phyloP scores from a whole-genome alignment of 2,888 invertebrate species.

The Standfussiana lucernea region DNA sequence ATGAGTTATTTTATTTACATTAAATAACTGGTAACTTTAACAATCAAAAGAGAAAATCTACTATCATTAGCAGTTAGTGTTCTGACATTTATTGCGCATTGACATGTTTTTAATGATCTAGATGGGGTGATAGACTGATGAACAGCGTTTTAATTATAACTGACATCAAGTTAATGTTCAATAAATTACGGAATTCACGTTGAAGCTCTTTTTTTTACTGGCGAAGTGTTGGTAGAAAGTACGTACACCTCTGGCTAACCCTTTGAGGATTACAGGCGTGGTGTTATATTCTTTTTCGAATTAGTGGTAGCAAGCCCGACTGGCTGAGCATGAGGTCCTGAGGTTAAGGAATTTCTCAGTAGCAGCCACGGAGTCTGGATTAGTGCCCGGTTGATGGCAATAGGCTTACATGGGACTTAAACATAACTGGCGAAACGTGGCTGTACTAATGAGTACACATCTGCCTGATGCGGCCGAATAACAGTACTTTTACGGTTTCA shows the following conservation, averaged over 20 bases:
- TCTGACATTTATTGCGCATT: background rate
- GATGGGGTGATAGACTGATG: slow-evolving; percentile 25
- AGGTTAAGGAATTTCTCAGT: too few species aligned
- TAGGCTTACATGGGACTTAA: too few species aligned
- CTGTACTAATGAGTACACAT: too few species aligned
- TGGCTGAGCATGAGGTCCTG: too few species aligned
- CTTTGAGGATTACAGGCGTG: background rate
- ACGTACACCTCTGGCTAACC: background rate
- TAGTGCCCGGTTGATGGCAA: too few species aligned
- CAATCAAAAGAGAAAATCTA: background rate
- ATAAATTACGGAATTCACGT: background rate
- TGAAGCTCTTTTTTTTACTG: background rate
- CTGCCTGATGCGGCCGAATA: background rate
- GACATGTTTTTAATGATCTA: slow-evolving; percentile 39
- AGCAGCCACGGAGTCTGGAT: too few species aligned
- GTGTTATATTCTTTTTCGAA: too few species aligned
- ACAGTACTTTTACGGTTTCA: background rate
- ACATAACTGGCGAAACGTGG: too few species aligned
- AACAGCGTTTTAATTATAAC: slow-evolving; percentile 1
- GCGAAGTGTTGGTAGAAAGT: background rate
- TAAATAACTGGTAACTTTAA: background rate
- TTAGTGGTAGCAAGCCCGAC: too few species aligned
- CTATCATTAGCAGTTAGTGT: slow-evolving; percentile 29
- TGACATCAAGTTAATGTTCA: background rate
- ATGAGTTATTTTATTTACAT: slow-evolving; percentile 5